Conservation (phyloP, 2,888 invertebrate genomes). For the Priocnemis perturbator region DNA sequence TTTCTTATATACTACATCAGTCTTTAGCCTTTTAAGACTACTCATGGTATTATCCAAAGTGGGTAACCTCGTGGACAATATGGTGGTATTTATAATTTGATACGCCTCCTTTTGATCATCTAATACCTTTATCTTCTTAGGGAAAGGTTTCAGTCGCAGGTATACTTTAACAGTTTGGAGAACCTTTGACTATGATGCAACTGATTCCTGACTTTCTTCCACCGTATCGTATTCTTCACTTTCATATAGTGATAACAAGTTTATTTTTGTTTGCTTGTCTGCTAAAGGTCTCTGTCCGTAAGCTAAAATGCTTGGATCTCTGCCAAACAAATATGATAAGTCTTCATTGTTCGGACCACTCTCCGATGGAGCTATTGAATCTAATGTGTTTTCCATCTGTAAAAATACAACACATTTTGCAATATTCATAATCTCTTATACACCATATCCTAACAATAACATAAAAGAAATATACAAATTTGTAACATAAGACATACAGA, state of each 20-base stretch:
- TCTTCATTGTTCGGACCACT: constrained; percentile 38
- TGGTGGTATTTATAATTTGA: constrained; percentile 74
- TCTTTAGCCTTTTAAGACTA: constrained; percentile 57
- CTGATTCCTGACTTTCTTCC: constrained; percentile 34
- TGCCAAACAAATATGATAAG: constrained; percentile 66
- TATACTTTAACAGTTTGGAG: constrained; percentile 77
- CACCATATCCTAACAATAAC: not conserved
- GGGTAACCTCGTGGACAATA: constrained; percentile 76
- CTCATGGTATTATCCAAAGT: constrained; percentile 60
- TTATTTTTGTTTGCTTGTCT: constrained; percentile 54
- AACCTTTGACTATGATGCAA: constrained; percentile 22
- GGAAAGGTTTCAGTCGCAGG: constrained; percentile 78
- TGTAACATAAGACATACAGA: too few relatives aligned
- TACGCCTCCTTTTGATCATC: constrained; percentile 71
- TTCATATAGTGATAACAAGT: constrained; percentile 63
- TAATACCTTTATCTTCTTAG: constrained; percentile 60
- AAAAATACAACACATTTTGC: constrained; percentile 21
- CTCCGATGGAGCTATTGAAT: constrained; percentile 53
- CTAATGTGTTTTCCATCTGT: constrained; percentile 59
- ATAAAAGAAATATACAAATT: too few relatives aligned
- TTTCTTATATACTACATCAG: constrained; percentile 60
- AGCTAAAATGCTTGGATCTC: constrained; percentile 71
- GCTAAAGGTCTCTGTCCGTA: constrained; percentile 60
- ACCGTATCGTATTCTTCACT: constrained; percentile 46
- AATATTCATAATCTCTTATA: not conserved